Percentiles rank a stretch among this genome's conserved stretches.
Conservation (phyloP, 2,797 vertebrate species). For the Eptatretus atami region DNA sequence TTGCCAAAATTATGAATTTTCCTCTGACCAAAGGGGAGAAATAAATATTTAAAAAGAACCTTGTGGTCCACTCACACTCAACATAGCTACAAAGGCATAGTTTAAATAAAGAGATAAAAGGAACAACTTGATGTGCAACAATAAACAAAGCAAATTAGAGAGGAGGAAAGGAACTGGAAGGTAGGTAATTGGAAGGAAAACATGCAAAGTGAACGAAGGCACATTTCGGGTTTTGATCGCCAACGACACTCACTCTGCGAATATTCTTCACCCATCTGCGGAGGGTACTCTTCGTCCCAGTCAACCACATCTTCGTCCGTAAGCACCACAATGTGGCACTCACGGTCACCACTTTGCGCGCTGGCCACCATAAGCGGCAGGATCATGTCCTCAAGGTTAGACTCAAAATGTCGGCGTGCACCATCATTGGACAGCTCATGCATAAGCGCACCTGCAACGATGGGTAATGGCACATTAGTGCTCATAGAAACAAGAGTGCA, state of each 20-base stretch:
- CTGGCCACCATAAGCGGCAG: constrained; percentile 79
- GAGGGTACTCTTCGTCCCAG: constrained; percentile 95
- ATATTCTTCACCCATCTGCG: constrained; percentile 97
- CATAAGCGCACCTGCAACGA: constrained; percentile 63
- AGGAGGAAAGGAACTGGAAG: background rate
- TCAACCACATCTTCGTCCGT: constrained; percentile 94
- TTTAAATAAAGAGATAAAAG: constrained; percentile 14
- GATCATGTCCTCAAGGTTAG: constrained; percentile 95
- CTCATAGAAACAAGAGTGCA: too few relatives aligned
- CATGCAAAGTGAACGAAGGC: too few relatives aligned
- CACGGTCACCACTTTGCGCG: constrained; percentile 70
- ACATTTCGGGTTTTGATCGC: background rate
- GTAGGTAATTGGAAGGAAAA: background rate
- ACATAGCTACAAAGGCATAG: constrained; percentile 6
- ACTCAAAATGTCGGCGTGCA: constrained; percentile 70
- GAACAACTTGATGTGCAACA: constrained; percentile 14
- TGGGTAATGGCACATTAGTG: too few relatives aligned
- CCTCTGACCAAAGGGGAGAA: too few relatives aligned
- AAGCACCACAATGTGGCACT: constrained; percentile 90
- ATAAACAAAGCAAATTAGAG: background rate
- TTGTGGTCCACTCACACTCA: too few relatives aligned
- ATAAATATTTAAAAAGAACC: too few relatives aligned
- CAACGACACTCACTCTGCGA: constrained; percentile 48
- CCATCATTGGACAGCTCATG: constrained; percentile 91
- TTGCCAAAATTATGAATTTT: too few relatives aligned